These are phyloP conservation scores for Hippopotamus amphibius DNA, from an alignment of 2,113 vertebrate species.

Conservation along the genomic window DNA sequence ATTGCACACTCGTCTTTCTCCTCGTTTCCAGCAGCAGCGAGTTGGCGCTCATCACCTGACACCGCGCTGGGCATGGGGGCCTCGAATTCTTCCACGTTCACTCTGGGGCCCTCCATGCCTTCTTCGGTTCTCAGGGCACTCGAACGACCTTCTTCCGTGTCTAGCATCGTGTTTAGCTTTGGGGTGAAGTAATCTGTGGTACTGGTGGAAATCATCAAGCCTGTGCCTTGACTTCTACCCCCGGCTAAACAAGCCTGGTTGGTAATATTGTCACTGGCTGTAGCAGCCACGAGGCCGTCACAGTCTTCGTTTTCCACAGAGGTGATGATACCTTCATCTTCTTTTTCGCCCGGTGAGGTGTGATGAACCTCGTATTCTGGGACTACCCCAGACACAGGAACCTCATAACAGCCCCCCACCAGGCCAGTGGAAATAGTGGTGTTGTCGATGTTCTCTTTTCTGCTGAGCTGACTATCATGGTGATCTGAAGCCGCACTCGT, in stretches of 20 bases:
- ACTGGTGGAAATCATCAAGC: conserved; percentile 86
- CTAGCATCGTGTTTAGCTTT: not conserved
- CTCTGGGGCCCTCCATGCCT: not conserved
- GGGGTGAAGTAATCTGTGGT: conserved; percentile 58
- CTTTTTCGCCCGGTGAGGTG: conserved; percentile 59
- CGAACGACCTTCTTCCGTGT: conserved; percentile 55
- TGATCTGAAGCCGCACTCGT: conserved; percentile 72
- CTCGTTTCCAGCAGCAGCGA: conserved; percentile 53
- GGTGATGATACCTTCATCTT: conserved; percentile 81
- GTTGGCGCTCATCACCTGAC: conserved; percentile 72
- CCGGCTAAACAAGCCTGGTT: not conserved
- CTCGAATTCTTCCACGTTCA: conserved; percentile 78
- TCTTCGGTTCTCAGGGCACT: conserved; percentile 45
- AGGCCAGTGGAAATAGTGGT: conserved; percentile 62
- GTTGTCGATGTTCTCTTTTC: conserved; percentile 19
- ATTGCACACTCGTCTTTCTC: conserved; percentile 88
- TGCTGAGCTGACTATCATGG: not conserved
- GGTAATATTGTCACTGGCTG: conserved; percentile 32
- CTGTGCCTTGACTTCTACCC: conserved; percentile 66
- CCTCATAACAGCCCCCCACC: conserved; percentile 56
- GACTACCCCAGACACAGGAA: not conserved
- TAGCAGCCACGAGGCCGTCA: conserved; percentile 72
- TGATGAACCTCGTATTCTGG: conserved; percentile 29
- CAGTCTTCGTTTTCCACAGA: conserved; percentile 79
- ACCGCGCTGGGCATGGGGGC: conserved; percentile 88